phyloP scores from a whole-genome alignment of 2,113 vertebrate species.

The Pteronura brasiliensis region DNA sequence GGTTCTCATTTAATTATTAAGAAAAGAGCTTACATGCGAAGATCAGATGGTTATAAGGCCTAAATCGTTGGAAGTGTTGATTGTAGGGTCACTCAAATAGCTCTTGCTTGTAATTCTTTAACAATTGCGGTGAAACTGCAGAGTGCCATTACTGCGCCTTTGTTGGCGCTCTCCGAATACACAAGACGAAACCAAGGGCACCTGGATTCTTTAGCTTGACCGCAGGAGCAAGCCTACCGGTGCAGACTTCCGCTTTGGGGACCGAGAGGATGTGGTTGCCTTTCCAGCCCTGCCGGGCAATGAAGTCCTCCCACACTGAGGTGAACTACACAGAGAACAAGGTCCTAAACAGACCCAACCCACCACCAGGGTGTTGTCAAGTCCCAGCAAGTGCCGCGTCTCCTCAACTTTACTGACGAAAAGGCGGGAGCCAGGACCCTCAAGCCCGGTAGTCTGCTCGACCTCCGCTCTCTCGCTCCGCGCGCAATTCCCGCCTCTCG shows the following conservation, averaged over 20 bases:
- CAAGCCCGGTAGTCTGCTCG: accelerated
- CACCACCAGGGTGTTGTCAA: neutral
- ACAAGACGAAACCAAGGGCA: neutral
- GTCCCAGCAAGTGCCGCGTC: neutral
- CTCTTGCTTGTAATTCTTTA: neutral
- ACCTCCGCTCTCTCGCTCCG: accelerated
- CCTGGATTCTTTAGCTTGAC: neutral
- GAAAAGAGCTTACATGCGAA: slow-evolving; percentile 3
- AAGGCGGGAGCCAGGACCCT: neutral
- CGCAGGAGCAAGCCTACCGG: neutral
- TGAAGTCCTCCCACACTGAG: neutral
- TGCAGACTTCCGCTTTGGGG: neutral
- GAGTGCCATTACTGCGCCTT: neutral
- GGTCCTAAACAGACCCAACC: neutral
- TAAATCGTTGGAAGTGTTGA: neutral
- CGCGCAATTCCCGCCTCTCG: neutral
- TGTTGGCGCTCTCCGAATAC: neutral
- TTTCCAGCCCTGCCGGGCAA: neutral
- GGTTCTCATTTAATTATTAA: neutral
- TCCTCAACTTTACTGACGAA: neutral
- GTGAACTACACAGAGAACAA: neutral
- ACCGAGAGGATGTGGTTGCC: neutral
- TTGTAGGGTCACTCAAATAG: neutral
- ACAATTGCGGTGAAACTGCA: neutral
- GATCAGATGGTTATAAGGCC: neutral